Base-by-base conservation (phyloP, 2,113 vertebrate genomes). In the Phyllopteryx taeniolatus region DNA sequence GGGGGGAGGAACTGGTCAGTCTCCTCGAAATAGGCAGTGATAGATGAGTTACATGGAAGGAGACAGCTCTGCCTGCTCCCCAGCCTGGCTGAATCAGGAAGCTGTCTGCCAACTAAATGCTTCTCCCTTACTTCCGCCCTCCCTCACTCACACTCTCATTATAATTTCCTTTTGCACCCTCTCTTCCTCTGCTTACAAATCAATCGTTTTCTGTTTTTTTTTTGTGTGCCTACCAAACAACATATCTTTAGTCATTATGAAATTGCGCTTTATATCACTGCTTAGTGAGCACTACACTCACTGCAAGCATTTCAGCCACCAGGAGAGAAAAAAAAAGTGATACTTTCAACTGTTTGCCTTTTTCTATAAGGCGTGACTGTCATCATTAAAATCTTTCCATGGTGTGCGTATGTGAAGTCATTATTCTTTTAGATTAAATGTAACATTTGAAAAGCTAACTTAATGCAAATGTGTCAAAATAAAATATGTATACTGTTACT, bases 41-140 rank as follows among this genome's bases (percentile, higher is more conserved):
- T 86, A 92, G 90, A 93, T 92, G 90, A 92, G 92, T 85, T 85
- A 91, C 84, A 90, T 85, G 83, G 86, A 80, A 60, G 77, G 75
- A 87, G 88, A 93, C 92, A 90, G 86, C 87, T 87, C 90, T 70
- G 74, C 70, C 86, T 88, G 85, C 82, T 90, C 89, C 90, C 87
- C 81, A 89, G 85, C 85, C 92, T 68, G 87, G 88, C 81, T 91
- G 88, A 93, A 91, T 92, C 90, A 91, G 77, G 86, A 88, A 91
- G 88, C 91, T 88, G 90, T 90, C 73, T 92, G 84, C 81, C 83
- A 83, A 73, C 77, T 90, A 89, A 86, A 90, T 81, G 86, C 86
- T 77, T 87, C 82, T 65, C 70, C 64, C 73, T 68, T 64, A 64
- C 75, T 74, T 69, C 60, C 71, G 54, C 61, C 65, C 53, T 71